Base-by-base conservation (phyloP, 2,888 invertebrate species). In the Loripinus fragilis region DNA sequence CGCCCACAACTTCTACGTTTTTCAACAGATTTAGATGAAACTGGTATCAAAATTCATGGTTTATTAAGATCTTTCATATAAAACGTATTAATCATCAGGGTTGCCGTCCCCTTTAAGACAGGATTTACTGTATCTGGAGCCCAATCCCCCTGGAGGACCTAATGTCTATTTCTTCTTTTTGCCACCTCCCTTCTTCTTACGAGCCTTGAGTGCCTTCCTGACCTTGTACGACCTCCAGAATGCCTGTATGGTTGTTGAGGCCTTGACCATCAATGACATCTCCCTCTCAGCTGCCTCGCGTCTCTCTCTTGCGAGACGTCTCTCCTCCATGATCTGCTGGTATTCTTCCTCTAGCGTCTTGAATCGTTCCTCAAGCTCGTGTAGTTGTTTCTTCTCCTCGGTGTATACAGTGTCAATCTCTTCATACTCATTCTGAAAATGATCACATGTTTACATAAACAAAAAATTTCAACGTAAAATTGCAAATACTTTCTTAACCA, bases 221-320 rank as follows among this genome's bases (percentile, higher is more conserved):
- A 94, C 93, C 83, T 94, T 94, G 89, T 87, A 93, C 20, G 93
- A 94, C 42, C 93, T 83, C 94, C 94, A 94, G 91, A 93, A 93
- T 7, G 93, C 92, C 81, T 94, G 94, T 67, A 94, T 91, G 28
- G 93, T 93, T 7, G 93, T 92, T 28, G 93, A 93, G 1, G 93
- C 92, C 77, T 91, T 91, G 42, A 93, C 88, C 88, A 90, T 87
- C 64, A 92, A 86, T 8, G 91, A 88, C 75, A 93, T 86, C 67
- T 93, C 93, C 3, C 92, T 86, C 73, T 93, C 93, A 0, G 92
- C 93, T 35, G 89, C 90, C 69, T 93, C 93, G 5, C 92, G 87
- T 65, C 89, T 86, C 77, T 93, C 92, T 0, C 93, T 86, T 1
- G 92, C 92, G n/a, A 90, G 84, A 28, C 90, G 88, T 23, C 92